These are phyloP conservation scores for Genyomyrus donnyi DNA, from an alignment of 2,113 vertebrate species.

Conservation along the genomic window DNA sequence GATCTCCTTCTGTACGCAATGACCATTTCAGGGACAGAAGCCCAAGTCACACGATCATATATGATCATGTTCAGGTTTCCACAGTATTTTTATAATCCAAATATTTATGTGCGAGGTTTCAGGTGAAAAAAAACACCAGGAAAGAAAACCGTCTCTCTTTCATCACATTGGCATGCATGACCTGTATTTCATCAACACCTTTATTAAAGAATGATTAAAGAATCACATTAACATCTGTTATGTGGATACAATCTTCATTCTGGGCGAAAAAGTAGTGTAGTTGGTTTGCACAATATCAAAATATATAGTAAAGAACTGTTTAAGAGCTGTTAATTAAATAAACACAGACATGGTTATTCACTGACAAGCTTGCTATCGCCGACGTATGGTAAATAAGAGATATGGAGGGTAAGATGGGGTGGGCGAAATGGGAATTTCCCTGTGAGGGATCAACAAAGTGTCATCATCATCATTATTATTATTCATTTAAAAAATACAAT, in stretches of 20 bases:
- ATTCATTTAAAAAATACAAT: neutral
- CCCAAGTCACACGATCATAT: neutral
- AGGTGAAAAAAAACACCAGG: too few relatives aligned
- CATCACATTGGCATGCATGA: neutral
- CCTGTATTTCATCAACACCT: too few relatives aligned
- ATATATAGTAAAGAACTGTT: neutral
- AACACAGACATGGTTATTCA: neutral
- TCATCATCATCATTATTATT: neutral
- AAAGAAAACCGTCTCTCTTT: neutral
- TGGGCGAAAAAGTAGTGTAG: neutral
- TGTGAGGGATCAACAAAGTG: neutral
- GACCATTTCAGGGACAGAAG: neutral
- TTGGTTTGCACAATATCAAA: neutral
- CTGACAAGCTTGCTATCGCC: neutral
- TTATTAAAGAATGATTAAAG: neutral
- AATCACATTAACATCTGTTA: neutral
- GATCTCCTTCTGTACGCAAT: neutral
- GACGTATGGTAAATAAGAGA: neutral
- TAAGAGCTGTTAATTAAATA: neutral
- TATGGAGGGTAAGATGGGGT: neutral
- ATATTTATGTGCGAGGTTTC: neutral
- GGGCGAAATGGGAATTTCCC: neutral
- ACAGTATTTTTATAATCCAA: neutral
- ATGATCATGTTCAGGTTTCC: neutral
- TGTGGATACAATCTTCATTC: neutral